A percentile compares a stretch with the other conserved stretches of the same genome.
Evolutionary conservation across 2,888 invertebrate species (phyloP).

Genomic region (Hydrotaea cyrtoneurina): DNA sequence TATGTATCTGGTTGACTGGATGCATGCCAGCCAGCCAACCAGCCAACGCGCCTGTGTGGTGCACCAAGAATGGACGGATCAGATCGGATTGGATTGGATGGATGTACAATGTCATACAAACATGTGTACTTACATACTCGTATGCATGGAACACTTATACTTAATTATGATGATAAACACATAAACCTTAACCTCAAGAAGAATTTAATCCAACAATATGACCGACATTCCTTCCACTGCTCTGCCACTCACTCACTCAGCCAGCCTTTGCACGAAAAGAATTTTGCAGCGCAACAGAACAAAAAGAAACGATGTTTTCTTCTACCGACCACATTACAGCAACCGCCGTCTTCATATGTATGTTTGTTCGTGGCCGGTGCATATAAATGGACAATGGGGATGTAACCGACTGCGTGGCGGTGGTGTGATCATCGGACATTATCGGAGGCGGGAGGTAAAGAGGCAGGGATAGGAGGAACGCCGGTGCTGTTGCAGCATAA

Average conservation of each 20-base stretch:
- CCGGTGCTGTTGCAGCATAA: conserved; percentile 47
- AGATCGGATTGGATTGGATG: not conserved
- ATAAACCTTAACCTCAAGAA: conserved; percentile 67
- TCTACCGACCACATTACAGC: conserved; percentile 63
- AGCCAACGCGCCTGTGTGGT: not conserved
- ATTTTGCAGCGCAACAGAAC: conserved; percentile 41
- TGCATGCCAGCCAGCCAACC: no score
- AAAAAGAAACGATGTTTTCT: conserved; percentile 41
- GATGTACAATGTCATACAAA: not conserved
- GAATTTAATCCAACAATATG: conserved; percentile 68
- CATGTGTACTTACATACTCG: not conserved
- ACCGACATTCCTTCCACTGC: conserved; percentile 63
- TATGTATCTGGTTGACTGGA: conserved; percentile 46
- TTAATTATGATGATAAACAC: conserved; percentile 67
- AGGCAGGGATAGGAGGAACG: not conserved
- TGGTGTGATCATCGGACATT: not conserved
- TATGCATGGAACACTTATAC: conserved; percentile 53
- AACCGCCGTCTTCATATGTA: conserved; percentile 58
- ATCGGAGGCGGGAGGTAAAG: conserved; percentile 30
- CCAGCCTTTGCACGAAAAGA: conserved; percentile 43
- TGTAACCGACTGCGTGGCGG: conserved; percentile 24
- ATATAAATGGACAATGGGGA: conserved; percentile 56
- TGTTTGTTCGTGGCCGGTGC: conserved; percentile 45
- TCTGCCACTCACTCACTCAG: conserved; percentile 33
- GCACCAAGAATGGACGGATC: conserved; percentile 17